Evolutionary conservation across 2,888 invertebrate genomes (phyloP).

Genomic region (Biston betularia): DNA sequence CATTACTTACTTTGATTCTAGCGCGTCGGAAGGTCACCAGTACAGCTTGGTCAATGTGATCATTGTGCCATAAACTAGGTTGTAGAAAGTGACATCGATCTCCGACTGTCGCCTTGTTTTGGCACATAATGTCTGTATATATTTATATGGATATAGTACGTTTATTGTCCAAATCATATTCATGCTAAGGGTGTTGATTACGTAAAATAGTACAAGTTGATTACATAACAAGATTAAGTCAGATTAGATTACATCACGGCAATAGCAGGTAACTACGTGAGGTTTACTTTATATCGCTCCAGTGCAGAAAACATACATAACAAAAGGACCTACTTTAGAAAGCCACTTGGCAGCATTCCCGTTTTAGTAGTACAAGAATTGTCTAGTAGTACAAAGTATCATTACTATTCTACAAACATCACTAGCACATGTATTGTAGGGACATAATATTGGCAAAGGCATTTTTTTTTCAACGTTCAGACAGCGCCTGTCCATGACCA

Average conservation of each 20-base stretch:
- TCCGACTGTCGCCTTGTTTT: constrained; percentile 4
- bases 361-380: background rate
- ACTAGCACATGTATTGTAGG: background rate
- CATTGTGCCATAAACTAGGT: constrained; percentile 30
- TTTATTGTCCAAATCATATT: background rate
- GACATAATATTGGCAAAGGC: background rate
- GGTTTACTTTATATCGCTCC: background rate
- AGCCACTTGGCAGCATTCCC: constrained; percentile 4
- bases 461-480: no score
- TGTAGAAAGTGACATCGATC: constrained; percentile 34
- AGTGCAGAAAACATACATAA: background rate
- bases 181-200: background rate
- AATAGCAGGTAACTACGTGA: background rate
- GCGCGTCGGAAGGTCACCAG: constrained; percentile 22
- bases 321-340: background rate
- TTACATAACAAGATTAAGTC: background rate
- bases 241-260: background rate
- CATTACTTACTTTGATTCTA: constrained; percentile 1
- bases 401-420: background rate
- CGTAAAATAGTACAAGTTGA: background rate
- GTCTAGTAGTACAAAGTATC: background rate
- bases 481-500: no score
- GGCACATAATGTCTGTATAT: constrained; percentile 7
- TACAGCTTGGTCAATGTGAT: constrained; percentile 14
- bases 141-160: background rate